Evolutionary conservation across 2,797 vertebrate species (phyloP).

Genomic region (Notoglanidium macrostoma): DNA sequence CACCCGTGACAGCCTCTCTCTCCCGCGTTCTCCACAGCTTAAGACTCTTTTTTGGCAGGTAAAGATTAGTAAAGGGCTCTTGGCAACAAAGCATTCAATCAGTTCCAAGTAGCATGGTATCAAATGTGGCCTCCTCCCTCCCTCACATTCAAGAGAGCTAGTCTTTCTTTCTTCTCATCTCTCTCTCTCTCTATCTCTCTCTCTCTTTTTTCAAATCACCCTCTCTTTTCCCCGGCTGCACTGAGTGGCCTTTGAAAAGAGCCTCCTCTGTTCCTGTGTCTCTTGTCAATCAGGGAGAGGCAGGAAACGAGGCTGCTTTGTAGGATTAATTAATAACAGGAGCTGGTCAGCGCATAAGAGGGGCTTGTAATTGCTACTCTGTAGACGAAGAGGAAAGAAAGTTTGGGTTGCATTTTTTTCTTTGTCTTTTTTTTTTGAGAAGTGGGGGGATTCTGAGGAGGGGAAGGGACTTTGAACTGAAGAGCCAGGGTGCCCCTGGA

Average conservation of each 20-base stretch:
- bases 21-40: slow-evolving; percentile 46
- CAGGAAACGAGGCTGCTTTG: slow-evolving; percentile 98
- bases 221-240: slow-evolving; percentile 82
- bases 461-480: slow-evolving; percentile 89
- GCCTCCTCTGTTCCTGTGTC: slow-evolving; percentile 82
- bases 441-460: slow-evolving; percentile 64
- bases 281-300: slow-evolving; percentile 94
- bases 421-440: slow-evolving; percentile 22
- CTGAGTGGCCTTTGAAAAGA: slow-evolving; percentile 90
- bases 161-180: slow-evolving; percentile 80
- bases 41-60: slow-evolving; percentile 75
- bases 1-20: slow-evolving; percentile 62
- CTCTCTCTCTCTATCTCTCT: background rate
- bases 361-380: slow-evolving; percentile 95
- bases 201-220: slow-evolving; percentile 59
- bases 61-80: slow-evolving; percentile 87
- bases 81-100: slow-evolving; percentile 89
- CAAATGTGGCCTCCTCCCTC: slow-evolving; percentile 87
- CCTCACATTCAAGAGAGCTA: slow-evolving; percentile 74
- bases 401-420: slow-evolving; percentile 85
- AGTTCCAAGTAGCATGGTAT: slow-evolving; percentile 86
- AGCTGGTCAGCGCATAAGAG: slow-evolving; percentile 87
- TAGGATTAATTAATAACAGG: slow-evolving; percentile 99
- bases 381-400: slow-evolving; percentile 79
- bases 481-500: slow-evolving; percentile 90